A percentile compares a stretch with the other conserved stretches of the same genome.
Evolutionary conservation across 2,797 vertebrate genomes (phyloP).

Genomic region (Anniella stebbinsi): DNA sequence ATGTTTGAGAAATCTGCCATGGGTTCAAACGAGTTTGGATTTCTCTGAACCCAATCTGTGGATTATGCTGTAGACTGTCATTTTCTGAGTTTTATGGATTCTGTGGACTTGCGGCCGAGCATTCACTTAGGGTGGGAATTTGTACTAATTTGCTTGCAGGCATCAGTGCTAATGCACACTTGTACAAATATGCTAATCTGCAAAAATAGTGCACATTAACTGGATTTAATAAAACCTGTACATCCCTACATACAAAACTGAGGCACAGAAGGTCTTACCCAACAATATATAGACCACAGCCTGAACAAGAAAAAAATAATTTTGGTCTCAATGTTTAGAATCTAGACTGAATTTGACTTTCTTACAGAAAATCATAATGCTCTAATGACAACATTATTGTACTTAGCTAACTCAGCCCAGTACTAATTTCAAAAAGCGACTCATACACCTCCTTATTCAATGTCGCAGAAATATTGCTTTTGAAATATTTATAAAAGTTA

Average conservation of each 20-base stretch:
- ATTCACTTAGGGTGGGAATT: no score
- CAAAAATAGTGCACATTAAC: no score
- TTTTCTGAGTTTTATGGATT: no score
- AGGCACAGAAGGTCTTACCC: neutral
- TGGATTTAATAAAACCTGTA: no score
- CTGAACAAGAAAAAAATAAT: neutral
- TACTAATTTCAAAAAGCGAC: neutral
- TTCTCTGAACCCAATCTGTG: no score
- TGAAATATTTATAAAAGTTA: neutral
- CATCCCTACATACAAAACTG: neutral
- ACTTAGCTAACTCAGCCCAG: neutral
- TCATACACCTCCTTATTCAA: neutral
- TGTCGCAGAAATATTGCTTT: neutral
- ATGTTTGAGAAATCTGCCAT: no score
- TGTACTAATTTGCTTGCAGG: no score
- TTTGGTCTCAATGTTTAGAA: neutral
- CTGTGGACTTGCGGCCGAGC: no score
- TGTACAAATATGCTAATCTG: no score
- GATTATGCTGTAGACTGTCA: no score
- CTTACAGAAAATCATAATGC: neutral
- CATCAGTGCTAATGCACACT: no score
- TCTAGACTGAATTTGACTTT: neutral
- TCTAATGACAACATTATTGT: neutral
- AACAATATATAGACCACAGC: neutral
- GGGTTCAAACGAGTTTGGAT: no score